phyloP scores from a whole-genome alignment of 2,797 vertebrate genomes.

The Pangasius macronema region DNA sequence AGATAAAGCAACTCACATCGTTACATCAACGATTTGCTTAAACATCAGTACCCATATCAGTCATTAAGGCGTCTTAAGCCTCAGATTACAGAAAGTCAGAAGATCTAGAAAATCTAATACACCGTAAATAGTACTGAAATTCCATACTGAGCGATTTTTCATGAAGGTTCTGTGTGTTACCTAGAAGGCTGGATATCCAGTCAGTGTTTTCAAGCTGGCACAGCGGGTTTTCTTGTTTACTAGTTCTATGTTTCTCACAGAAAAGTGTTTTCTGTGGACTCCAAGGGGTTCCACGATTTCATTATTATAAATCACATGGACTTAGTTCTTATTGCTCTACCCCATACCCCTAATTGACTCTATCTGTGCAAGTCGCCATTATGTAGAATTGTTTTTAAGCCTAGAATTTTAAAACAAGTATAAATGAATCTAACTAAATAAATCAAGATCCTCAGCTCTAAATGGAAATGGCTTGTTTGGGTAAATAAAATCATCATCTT shows the following conservation, averaged over 20 bases:
- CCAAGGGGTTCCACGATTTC: background rate
- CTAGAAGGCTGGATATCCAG: background rate
- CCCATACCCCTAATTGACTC: background rate
- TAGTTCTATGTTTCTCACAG: background rate
- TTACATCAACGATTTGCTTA: background rate
- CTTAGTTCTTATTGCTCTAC: background rate
- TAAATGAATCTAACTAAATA: background rate
- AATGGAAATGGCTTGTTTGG: background rate
- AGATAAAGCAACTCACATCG: background rate
- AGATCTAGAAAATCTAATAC: background rate
- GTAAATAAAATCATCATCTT: background rate
- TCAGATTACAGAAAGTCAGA: background rate
- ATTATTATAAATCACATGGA: slow-evolving; percentile 1
- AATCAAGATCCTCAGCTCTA: background rate
- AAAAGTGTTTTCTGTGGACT: slow-evolving; percentile 8
- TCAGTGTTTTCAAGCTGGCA: background rate
- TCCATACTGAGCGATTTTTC: background rate
- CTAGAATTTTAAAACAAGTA: background rate
- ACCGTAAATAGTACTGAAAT: background rate
- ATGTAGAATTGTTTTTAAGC: background rate
- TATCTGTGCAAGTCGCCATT: background rate
- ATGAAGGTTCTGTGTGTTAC: background rate
- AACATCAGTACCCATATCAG: background rate
- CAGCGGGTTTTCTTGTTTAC: background rate
- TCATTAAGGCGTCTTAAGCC: background rate